Conservation (phyloP, 2,797 vertebrate genomes). For the Tokudaia muenninki region DNA sequence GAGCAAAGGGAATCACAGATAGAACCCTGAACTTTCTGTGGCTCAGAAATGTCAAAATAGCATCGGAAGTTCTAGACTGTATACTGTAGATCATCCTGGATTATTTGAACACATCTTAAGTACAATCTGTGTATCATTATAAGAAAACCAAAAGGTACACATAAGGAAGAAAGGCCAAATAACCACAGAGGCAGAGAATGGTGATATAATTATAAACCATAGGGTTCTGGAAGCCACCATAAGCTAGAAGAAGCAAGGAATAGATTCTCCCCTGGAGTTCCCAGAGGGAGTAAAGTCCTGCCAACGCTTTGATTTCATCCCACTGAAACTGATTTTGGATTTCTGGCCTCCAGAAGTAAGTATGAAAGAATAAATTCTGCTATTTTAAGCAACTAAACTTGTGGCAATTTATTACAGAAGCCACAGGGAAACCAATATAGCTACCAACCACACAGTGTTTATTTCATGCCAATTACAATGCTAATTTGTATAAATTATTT, state of each 20-base stretch:
- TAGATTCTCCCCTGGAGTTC: not conserved
- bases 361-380: slow-evolving; percentile 48
- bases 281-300: not conserved
- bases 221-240: not conserved
- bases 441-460: slow-evolving; percentile 3
- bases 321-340: slow-evolving; percentile 51
- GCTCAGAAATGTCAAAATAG: slow-evolving; percentile 33
- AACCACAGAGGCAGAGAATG: slow-evolving; percentile 33
- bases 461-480: not conserved
- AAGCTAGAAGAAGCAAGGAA: slow-evolving; percentile 16
- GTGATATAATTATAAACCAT: not conserved
- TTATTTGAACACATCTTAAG: slow-evolving; percentile 13
- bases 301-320: slow-evolving; percentile 40
- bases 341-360: slow-evolving; percentile 42
- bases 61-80: not conserved
- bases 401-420: slow-evolving; percentile 54
- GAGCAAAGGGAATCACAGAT: slow-evolving; percentile 11
- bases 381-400: slow-evolving; percentile 48
- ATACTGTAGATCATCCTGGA: slow-evolving; percentile 17
- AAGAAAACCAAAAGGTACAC: not conserved
- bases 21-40: not conserved
- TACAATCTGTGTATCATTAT: not conserved
- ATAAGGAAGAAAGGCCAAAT: not conserved
- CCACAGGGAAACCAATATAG: slow-evolving; percentile 24
- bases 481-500: slow-evolving; percentile 50